Conservation (phyloP, 1,140 invertebrate species). For the Drosophila asahinai region DNA sequence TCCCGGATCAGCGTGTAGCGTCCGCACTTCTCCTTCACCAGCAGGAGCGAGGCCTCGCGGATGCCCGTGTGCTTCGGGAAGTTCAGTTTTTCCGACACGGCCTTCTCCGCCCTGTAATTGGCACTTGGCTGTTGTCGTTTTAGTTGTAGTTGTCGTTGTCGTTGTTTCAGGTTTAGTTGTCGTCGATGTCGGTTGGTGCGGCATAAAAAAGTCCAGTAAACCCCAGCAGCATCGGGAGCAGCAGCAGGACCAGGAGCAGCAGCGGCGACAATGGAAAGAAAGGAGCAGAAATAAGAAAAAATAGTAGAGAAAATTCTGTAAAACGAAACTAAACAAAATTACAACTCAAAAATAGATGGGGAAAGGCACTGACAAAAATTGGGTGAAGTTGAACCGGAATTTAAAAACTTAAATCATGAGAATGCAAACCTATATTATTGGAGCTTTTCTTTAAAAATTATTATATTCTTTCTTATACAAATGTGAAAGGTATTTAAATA, state of each 20-base stretch:
- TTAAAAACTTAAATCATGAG: neutral
- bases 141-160: slow-evolving; percentile 52
- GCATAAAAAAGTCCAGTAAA: slow-evolving; percentile 27
- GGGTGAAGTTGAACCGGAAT: neutral
- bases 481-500: neutral
- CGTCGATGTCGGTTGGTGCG: slow-evolving; percentile 35
- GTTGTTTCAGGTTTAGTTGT: slow-evolving; percentile 47
- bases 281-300: slow-evolving; percentile 40
- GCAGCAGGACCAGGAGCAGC: neutral
- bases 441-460: neutral
- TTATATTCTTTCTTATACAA: too few species aligned
- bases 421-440: neutral
- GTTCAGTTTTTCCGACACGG: slow-evolving; percentile 85
- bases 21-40: slow-evolving; percentile 96
- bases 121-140: slow-evolving; percentile 86
- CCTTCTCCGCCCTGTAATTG: slow-evolving; percentile 86
- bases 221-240: neutral
- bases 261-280: slow-evolving; percentile 42
- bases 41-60: slow-evolving; percentile 93
- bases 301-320: slow-evolving; percentile 67
- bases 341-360: slow-evolving; percentile 53
- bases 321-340: slow-evolving; percentile 81
- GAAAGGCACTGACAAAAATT: neutral
- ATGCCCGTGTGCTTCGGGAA: slow-evolving; percentile 89
- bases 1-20: slow-evolving; percentile 94